Evolutionary conservation across 35 echinoderm and acorn worm genomes (phyloP).

Genomic region (Antedon bifida): DNA sequence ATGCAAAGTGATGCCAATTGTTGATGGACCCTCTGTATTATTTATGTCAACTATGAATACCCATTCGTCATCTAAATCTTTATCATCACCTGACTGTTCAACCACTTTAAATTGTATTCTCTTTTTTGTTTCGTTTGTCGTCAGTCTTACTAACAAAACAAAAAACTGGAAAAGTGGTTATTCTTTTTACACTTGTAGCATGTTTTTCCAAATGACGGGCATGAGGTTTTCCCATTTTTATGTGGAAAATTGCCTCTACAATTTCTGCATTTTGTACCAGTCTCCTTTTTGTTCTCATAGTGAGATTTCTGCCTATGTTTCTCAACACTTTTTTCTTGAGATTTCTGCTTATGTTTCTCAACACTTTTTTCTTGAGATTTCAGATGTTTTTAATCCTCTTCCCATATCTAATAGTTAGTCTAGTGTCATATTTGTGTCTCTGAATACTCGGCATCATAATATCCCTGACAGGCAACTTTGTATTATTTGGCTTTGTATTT

Average conservation of each 20-base stretch:
- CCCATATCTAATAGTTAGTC: too few relatives aligned
- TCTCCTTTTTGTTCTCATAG: background rate
- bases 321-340: too few relatives aligned
- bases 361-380: too few relatives aligned
- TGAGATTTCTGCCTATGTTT: too few relatives aligned
- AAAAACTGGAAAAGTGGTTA: background rate
- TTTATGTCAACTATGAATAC: background rate
- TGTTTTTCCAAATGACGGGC: background rate
- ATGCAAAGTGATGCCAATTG: background rate
- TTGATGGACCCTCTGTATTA: background rate
- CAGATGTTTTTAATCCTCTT: too few relatives aligned
- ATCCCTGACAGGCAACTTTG: slow-evolving; percentile 20
- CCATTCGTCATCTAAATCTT: too few relatives aligned
- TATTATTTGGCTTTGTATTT: slow-evolving; percentile 50
- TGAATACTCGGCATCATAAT: slow-evolving; percentile 26
- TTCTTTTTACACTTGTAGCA: background rate
- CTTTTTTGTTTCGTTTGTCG: background rate
- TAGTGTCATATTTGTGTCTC: slow-evolving; percentile 21
- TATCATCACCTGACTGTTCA: too few relatives aligned
- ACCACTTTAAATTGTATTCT: too few relatives aligned
- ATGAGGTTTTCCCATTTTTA: background rate
- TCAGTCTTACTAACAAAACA: too few relatives aligned
- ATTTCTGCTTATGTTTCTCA: too few relatives aligned
- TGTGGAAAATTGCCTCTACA: slow-evolving; percentile 5
- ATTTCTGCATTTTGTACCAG: background rate